Conservation (phyloP, 2,113 vertebrate genomes). For the Epinephelus fuscoguttatus region DNA sequence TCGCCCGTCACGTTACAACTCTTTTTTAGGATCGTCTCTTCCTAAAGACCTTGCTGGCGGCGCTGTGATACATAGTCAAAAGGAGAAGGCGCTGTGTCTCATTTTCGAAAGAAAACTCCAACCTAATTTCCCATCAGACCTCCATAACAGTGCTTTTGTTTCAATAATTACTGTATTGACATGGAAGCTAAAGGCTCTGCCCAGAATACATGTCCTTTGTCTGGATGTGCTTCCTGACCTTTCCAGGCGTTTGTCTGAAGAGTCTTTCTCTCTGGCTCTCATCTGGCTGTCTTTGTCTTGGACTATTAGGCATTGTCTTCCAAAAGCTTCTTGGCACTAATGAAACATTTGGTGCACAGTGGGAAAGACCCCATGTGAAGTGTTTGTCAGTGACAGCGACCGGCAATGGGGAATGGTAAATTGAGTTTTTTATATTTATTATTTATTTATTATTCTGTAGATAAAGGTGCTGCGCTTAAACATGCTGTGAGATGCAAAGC, state of each 20-base stretch:
- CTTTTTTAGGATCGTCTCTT: slow-evolving; percentile 4
- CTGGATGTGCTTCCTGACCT: slow-evolving; percentile 45
- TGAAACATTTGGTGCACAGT: neutral
- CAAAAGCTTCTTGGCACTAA: neutral
- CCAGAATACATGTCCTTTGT: slow-evolving; percentile 37
- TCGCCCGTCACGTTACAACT: slow-evolving; percentile 18
- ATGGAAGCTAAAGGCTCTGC: slow-evolving; percentile 46
- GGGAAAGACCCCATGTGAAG: neutral
- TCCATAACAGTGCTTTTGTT: slow-evolving; percentile 49
- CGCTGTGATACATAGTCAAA: slow-evolving; percentile 10
- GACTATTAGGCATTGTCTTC: slow-evolving; percentile 19
- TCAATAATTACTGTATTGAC: slow-evolving; percentile 63
- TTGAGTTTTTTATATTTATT: neutral
- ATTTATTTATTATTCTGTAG: neutral
- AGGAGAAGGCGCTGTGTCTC: slow-evolving; percentile 38
- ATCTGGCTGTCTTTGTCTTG: slow-evolving; percentile 24
- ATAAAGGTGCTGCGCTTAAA: neutral
- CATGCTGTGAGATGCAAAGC: neutral
- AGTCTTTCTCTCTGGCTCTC: slow-evolving; percentile 1
- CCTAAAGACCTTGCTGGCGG: slow-evolving; percentile 16
- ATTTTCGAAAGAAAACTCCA: slow-evolving; percentile 30
- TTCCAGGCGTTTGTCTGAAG: slow-evolving; percentile 16
- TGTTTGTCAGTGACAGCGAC: neutral
- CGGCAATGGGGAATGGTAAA: neutral
- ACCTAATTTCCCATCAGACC: slow-evolving; percentile 51